Conservation (phyloP, 2,888 invertebrate species). For the Epinotia bilunana region DNA sequence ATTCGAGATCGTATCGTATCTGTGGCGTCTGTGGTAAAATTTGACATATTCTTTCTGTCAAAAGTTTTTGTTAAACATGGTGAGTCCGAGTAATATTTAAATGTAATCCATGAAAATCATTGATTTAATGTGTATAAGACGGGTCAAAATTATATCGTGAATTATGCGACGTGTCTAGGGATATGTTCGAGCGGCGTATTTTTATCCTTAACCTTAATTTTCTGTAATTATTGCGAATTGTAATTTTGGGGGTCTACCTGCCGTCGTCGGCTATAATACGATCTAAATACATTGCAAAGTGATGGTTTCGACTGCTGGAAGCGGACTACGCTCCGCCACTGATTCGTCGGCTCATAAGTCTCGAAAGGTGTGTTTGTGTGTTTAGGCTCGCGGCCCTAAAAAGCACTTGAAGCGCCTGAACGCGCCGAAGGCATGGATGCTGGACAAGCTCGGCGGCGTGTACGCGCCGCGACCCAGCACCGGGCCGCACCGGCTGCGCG, state of each 20-base stretch:
- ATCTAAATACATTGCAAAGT: not conserved
- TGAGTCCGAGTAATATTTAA: constrained; percentile 62
- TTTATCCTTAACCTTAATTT: constrained; percentile 3
- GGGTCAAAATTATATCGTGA: not conserved
- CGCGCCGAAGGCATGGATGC: constrained; percentile 99
- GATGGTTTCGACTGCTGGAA: not conserved
- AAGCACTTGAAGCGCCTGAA: constrained; percentile 99
- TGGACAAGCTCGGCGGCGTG: constrained; percentile 99
- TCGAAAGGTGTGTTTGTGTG: constrained; percentile 16
- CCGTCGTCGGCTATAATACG: constrained; percentile 4
- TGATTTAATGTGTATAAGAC: constrained; percentile 3
- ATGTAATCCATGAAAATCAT: constrained; percentile 67
- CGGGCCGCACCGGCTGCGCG: constrained; percentile 98
- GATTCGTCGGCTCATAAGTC: not conserved
- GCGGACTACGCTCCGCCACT: not conserved
- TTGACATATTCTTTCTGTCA: constrained; percentile 69
- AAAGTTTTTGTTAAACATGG: constrained; percentile 77
- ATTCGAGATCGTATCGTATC: not conserved
- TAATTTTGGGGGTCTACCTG: constrained; percentile 16
- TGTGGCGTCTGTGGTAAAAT: constrained; percentile 27
- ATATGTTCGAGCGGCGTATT: constrained; percentile 10
- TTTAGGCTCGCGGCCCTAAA: constrained; percentile 98
- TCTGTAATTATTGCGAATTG: not conserved
- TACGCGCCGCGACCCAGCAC: constrained; percentile 99
- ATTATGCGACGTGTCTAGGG: not conserved